A percentile compares a stretch with the other conserved stretches of the same genome.
Conservation (phyloP, 2,113 vertebrate genomes). For the Hoplias malabaricus region DNA sequence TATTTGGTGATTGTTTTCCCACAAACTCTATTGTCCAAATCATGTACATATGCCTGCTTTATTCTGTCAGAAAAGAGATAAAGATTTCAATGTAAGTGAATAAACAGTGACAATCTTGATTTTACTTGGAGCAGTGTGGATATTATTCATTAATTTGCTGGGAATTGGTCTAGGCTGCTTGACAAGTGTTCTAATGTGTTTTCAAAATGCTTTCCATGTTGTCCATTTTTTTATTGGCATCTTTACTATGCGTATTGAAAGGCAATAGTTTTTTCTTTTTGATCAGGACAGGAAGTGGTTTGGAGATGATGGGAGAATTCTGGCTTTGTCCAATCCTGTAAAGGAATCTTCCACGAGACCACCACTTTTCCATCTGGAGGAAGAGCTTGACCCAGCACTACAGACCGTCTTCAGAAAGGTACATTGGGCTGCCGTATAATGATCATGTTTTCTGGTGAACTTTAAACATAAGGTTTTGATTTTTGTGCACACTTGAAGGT, state of each 20-base stretch:
- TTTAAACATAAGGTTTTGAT: too few relatives aligned
- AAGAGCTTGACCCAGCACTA: slow-evolving; percentile 75
- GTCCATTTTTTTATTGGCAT: background rate
- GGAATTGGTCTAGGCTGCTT: background rate
- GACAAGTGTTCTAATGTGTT: background rate
- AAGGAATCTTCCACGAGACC: slow-evolving; percentile 83
- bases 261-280: background rate
- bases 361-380: slow-evolving; percentile 75
- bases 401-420: slow-evolving; percentile 89
- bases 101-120: background rate
- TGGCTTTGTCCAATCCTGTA: slow-evolving; percentile 88
- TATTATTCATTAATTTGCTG: background rate
- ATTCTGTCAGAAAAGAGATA: background rate
- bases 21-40: background rate
- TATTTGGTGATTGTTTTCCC: too few relatives aligned
- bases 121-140: background rate
- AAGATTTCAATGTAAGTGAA: background rate
- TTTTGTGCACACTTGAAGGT: too few relatives aligned
- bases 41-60: background rate
- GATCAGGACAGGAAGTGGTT: slow-evolving; percentile 88
- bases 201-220: background rate
- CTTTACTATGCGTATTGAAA: background rate
- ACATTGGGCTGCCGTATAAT: slow-evolving; percentile 4
- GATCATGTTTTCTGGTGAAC: background rate
- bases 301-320: slow-evolving; percentile 88